A percentile compares a stretch with the other conserved stretches of the same genome.
Conservation (phyloP, 2,797 vertebrate genomes). For the Linurgus olivaceus region DNA sequence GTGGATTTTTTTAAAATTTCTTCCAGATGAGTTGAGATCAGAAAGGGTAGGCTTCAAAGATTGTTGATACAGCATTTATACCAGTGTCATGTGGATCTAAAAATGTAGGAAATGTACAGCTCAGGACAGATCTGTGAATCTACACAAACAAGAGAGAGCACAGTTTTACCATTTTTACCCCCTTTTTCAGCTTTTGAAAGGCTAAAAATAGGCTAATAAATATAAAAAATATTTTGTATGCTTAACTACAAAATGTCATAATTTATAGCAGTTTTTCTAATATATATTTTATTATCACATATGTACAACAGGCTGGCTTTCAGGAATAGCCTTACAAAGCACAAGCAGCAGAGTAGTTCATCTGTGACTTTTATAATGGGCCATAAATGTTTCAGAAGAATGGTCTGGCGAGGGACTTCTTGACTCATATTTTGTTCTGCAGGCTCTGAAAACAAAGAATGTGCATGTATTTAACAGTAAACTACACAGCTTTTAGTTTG, state of each 20-base stretch:
- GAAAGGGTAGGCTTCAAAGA: background rate
- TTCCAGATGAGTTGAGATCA: background rate
- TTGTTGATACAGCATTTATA: background rate
- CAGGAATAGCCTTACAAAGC: conserved; percentile 46
- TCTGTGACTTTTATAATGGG: conserved; percentile 57
- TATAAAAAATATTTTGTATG: background rate
- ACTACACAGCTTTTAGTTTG: background rate
- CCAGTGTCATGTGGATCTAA: background rate
- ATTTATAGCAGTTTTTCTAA: conserved; percentile 41
- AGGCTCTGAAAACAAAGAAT: conserved; percentile 71
- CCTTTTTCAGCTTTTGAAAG: background rate
- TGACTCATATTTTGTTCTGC: conserved; percentile 62
- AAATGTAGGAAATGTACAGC: background rate
- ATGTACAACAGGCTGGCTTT: conserved; percentile 29
- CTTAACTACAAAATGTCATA: background rate
- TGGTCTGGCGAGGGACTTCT: conserved; percentile 61
- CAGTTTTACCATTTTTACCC: background rate
- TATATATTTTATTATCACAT: conserved; percentile 24
- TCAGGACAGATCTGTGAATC: background rate
- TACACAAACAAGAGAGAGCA: background rate
- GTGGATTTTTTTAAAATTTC: background rate
- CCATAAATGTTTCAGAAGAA: conserved; percentile 66
- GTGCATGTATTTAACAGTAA: conserved; percentile 41
- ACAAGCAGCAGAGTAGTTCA: background rate
- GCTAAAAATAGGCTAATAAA: conserved; percentile 28